Conservation (phyloP, 2,888 invertebrate species). For the Drosophila ezoana region DNA sequence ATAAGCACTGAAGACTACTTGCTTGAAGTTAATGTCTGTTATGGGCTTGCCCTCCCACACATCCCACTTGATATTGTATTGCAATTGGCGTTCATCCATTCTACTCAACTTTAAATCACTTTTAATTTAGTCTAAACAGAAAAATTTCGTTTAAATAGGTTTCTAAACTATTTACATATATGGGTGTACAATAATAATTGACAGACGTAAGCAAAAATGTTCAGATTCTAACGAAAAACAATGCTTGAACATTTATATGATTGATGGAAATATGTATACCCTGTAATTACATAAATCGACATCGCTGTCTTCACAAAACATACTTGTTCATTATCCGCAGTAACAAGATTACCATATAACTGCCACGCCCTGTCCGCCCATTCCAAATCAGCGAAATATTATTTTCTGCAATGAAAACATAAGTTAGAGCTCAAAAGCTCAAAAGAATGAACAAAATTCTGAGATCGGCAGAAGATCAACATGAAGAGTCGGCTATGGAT, state of each 20-base stretch:
- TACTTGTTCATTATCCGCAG: no score
- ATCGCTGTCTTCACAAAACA: no score
- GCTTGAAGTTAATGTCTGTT: slow-evolving; percentile 66
- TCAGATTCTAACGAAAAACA: neutral
- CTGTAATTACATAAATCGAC: no score
- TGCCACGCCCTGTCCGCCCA: no score
- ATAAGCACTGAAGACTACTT: slow-evolving; percentile 17
- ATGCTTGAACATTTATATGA: neutral
- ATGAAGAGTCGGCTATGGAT: no score
- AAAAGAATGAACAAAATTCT: no score
- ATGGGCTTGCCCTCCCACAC: slow-evolving; percentile 49
- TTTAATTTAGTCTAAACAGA: slow-evolving; percentile 17
- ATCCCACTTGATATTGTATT: slow-evolving; percentile 63
- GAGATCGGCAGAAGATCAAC: no score
- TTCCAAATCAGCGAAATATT: no score
- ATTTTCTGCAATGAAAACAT: no score
- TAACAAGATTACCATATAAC: no score
- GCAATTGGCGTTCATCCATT: slow-evolving; percentile 53
- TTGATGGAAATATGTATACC: no score
- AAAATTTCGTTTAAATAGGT: slow-evolving; percentile 17
- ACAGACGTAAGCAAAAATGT: neutral
- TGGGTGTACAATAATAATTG: neutral
- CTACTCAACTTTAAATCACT: neutral
- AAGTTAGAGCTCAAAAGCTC: no score
- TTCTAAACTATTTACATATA: neutral